Base-by-base conservation (phyloP, 2,797 vertebrate genomes). In the Danio choprae region DNA sequence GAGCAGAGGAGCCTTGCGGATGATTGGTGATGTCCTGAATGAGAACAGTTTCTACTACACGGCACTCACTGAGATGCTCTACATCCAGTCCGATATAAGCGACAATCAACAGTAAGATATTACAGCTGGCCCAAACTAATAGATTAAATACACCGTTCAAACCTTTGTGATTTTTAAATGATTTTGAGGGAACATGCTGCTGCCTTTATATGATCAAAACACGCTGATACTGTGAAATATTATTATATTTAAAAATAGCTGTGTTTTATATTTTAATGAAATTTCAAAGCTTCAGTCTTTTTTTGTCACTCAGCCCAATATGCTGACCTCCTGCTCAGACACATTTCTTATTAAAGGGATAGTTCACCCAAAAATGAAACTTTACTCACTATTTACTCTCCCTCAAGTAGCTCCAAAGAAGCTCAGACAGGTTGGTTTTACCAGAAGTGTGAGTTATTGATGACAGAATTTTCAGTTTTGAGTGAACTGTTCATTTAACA, bases 1-100 rank as follows among this genome's bases (percentile, higher is more conserved):
- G 87, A 96, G 95, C 69, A 90, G 83, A 4, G 91, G 92, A 0
- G 95, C 95, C 3, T 40, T 92, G 84, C 91, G 87, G 83, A 95
- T 96, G 90, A 91, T 96, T 13, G 95, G 95, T 15, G 95, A 96
- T 82, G 87, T 96, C 68, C 89, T 96, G 85, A 93, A 95, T 78
- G 90, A 95, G 82, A 94, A 94, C 74, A 91, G 95, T 83, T 93
- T 96, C 80, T 95, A 93, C 85, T 94, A 95, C 84, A 93, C 87
- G 0, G 93, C 94, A 0, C 89, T 96, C 53, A 81, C 87, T 0
- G 95, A 96, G 86, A 94, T 89, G 78, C 81, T 96, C 36, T 93
- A 94, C 51, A 89, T 94, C 1, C 93, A 95, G 86, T 83, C 88
- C 0, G 93, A 95, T 87, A 93, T 96, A 86, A 95, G 82, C 0